Evolutionary conservation across 2,888 invertebrate genomes (phyloP).

Genomic region (Parelbella ahira): DNA sequence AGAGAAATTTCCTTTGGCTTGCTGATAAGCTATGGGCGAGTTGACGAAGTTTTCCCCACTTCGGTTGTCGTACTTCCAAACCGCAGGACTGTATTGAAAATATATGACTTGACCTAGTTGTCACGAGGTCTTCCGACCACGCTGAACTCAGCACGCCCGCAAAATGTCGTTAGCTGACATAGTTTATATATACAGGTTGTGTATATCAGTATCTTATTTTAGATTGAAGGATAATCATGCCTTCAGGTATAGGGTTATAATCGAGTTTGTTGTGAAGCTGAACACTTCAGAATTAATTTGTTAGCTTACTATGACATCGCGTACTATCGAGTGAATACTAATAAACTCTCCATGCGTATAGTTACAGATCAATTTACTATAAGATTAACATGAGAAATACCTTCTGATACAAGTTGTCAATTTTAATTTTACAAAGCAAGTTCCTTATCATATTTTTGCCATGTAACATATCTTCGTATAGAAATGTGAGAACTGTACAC

Average conservation of each 20-base stretch:
- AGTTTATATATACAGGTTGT: slow-evolving; percentile 11
- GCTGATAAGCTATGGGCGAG: slow-evolving; percentile 17
- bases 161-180: slow-evolving; percentile 21
- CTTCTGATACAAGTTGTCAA: too few relatives aligned
- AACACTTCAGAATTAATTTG: too few relatives aligned
- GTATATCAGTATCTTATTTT: slow-evolving; percentile 11
- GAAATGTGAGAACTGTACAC: too few relatives aligned
- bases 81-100: slow-evolving; percentile 23
- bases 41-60: slow-evolving; percentile 20
- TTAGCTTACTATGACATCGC: too few relatives aligned
- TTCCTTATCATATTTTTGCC: too few relatives aligned
- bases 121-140: slow-evolving; percentile 18
- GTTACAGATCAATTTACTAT: too few relatives aligned
- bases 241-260: slow-evolving; percentile 5
- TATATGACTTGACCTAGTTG: slow-evolving; percentile 24
- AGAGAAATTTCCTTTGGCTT: slow-evolving; percentile 17
- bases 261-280: slow-evolving; percentile 4
- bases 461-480: too few relatives aligned
- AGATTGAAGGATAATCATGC: slow-evolving; percentile 4
- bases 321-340: too few relatives aligned
- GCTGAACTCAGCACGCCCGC: slow-evolving; percentile 21
- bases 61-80: slow-evolving; percentile 16
- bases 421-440: too few relatives aligned
- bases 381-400: too few relatives aligned
- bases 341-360: too few relatives aligned